Base-by-base conservation (phyloP, 2,797 vertebrate species). In the Darevskia mixta region DNA sequence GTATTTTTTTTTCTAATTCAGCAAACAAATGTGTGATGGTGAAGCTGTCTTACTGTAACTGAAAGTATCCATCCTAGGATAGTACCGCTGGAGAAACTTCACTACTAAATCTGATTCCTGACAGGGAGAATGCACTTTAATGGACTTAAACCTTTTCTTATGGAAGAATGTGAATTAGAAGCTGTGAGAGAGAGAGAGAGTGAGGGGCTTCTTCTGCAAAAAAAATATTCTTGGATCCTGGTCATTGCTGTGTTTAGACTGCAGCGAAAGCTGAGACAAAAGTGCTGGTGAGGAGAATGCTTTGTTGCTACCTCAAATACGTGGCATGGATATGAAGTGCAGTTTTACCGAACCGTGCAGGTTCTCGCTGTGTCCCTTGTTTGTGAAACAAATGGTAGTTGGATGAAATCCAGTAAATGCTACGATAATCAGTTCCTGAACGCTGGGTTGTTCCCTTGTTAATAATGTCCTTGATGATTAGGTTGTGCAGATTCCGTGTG, bases 111-210 rank as follows among this genome's bases (percentile, higher is more conserved):
- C 13, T 75, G 17, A 45, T 4, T 1, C 1, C 18, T 35, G 67
- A 83, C 82, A 1, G 84, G 72, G 45, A 38, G 4, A 1, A 87
- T 91, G 92, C 89, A 89, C 87, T 76, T 93, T 27, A 84, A 91
- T 81, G 88, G 90, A 78, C 25, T n/a, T 41, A 89, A 91, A 66
- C n/a, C 18, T 29, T 84, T 76, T 79, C 25, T 35, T 71, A 3
- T 64, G 90, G n/a, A 45, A 43, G n/a, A 90, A 90, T 91, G 90
- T 93, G 91, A 92, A 92, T 69, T 25, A 15, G 41, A 49, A 35
- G 71, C 38, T 29, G 25, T 49, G 2, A 3, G 3, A 73, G 25
- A 3, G 35, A 3, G 35, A 35, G 18, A 20, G 7, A 0, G 23
- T 23, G 6, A 8, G 4, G 7, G 27, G 66, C 29, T 86, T 15